Percentiles rank a stretch among this genome's conserved stretches.
Conservation (phyloP, 1,140 invertebrate species). For the Sesamia nonagrioides region DNA sequence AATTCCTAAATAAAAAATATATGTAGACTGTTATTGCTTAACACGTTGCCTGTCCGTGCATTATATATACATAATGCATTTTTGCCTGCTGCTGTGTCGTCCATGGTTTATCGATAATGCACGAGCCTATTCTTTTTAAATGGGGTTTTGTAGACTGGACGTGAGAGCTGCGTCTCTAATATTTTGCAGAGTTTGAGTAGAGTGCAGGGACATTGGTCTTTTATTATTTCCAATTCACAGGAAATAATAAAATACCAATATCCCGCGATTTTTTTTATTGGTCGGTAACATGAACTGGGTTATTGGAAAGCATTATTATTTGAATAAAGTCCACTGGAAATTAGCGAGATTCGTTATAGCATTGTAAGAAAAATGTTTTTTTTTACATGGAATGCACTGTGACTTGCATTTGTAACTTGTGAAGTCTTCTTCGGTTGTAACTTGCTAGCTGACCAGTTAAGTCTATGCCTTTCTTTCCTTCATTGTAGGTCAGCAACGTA, state of each 20-base stretch:
- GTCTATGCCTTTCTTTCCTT: slow-evolving; percentile 51
- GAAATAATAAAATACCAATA: slow-evolving; percentile 27
- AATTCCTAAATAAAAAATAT: no score
- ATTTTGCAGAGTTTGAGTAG: slow-evolving; percentile 40
- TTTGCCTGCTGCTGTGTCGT: neutral
- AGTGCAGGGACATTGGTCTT: neutral
- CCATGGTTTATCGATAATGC: slow-evolving; percentile 45
- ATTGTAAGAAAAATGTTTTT: slow-evolving; percentile 19
- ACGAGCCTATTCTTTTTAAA: slow-evolving; percentile 38
- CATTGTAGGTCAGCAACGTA: slow-evolving; percentile 49
- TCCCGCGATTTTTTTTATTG: neutral
- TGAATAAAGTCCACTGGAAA: slow-evolving; percentile 1
- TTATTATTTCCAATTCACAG: no score
- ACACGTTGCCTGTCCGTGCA: neutral
- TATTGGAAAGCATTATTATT: slow-evolving; percentile 13
- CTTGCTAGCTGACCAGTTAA: slow-evolving; percentile 43
- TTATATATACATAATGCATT: slow-evolving; percentile 6
- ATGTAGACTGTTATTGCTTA: no score
- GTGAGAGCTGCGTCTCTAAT: slow-evolving; percentile 23
- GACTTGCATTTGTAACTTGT: slow-evolving; percentile 33
- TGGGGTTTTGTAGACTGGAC: slow-evolving; percentile 39
- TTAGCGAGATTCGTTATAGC: slow-evolving; percentile 29
- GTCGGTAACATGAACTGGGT: no score
- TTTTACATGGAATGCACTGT: slow-evolving; percentile 43
- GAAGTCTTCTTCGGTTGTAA: slow-evolving; percentile 43